phyloP scores from a whole-genome alignment of 2,888 invertebrate species.

The Clunio marinus region DNA sequence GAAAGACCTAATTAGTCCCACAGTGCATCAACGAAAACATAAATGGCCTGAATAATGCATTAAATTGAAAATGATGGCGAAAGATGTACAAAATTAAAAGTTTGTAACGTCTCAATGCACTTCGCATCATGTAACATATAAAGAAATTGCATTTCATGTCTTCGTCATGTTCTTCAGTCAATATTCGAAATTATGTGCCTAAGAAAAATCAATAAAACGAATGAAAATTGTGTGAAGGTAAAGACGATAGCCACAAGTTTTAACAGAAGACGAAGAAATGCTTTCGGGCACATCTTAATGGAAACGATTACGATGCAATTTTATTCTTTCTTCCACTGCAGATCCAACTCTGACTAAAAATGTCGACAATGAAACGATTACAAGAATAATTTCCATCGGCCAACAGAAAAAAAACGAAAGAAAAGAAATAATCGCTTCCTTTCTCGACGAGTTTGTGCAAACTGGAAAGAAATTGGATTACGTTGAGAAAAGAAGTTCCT shows the following conservation, averaged over 20 bases:
- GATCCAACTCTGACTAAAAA: too few species aligned
- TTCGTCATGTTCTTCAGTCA: too few species aligned
- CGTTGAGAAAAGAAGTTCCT: neutral
- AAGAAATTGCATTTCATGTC: neutral
- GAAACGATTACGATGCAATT: conserved; percentile 13
- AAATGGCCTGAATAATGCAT: conserved; percentile 24
- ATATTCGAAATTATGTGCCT: too few species aligned
- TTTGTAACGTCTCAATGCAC: neutral
- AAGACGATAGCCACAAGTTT: neutral
- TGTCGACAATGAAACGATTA: neutral
- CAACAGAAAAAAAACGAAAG: neutral
- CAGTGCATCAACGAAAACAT: neutral
- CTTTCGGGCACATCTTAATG: too few species aligned
- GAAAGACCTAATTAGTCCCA: conserved; percentile 33
- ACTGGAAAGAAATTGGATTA: conserved; percentile 32
- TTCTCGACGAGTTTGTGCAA: neutral
- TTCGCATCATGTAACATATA: neutral
- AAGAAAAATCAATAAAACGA: conserved; percentile 2
- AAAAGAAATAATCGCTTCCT: neutral
- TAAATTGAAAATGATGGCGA: neutral
- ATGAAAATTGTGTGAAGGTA: neutral
- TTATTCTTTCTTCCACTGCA: neutral
- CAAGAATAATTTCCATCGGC: neutral
- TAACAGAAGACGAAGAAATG: neutral
- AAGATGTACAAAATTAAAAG: conserved; percentile 4